Evolutionary conservation across 2,797 vertebrate species (phyloP), one percentile per base, ranked within the genome.

Genomic region (Ceryle rudis): DNA sequence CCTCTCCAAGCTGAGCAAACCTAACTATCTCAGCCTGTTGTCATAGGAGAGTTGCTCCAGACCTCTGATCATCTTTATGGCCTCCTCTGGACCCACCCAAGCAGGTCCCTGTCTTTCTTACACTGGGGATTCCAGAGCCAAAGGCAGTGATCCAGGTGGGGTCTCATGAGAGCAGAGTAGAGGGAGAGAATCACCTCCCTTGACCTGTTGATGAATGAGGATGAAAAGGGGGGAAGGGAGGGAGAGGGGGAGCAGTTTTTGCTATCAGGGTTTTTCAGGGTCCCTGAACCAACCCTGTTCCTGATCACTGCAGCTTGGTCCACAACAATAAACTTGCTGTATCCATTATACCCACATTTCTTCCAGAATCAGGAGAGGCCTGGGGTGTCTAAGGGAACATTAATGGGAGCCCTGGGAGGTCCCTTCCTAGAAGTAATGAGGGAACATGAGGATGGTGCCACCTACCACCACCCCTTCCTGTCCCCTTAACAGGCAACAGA

Each of bases 181-280:
- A 47, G 46, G 46, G 21, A 22, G 46, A 47, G 21, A 47, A 47
- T 47, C 46, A 12, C 21, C 21, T 47, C 46, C 46, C 20, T 21
- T 47, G 21, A 47, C 26, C 60, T 62, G 60, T 39, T 62, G 37
- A 19, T 61, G 51, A 84, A 54, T 19, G 17, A 73, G 10, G 3
- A 6, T 19, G 13, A 42, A 57, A 64, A 69, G 54, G 35, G 21
- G 12, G 4, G 46, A 79, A 51, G 10, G 1, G 5, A 2, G 3
- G 3, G 8, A n/a, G 39, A 54, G 3, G 16, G 17, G 13, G 12
- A 52, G 31, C 4, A 60, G 58, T 35, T 33, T 5, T 6, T 37
- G 5, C 5, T 52, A 3, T 31, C 20, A 10, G 26, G 14, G 17
- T 28, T 41, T 25, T 46, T 57, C 1, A 0, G 12, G 15, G 20